Evolutionary conservation across 2,888 invertebrate genomes (phyloP), one percentile per base, ranked within the genome.

Genomic region (Troides helena): DNA sequence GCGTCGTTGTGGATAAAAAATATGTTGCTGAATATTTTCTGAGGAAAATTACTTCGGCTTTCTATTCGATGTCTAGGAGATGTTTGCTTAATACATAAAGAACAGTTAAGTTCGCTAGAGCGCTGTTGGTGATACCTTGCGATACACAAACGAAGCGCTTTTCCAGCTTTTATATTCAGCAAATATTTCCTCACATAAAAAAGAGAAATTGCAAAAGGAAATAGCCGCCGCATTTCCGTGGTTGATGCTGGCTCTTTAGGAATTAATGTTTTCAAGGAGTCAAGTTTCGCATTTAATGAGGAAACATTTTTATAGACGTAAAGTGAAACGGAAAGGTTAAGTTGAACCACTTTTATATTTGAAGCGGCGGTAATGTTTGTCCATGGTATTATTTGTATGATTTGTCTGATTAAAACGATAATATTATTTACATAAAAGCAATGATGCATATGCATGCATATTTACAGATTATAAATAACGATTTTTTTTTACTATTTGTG

Each of bases 121-220:
- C 53, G 30, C 61, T 43, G 60, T 25, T 56, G 46, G n/a, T 30
- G 57, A 46, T 69, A 56, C 62, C 62, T 43, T n/a, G 62, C 43
- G 43, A 65, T 57, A 65, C 62, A 30, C 65, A 53, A 61, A 21
- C 65, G 23, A 39, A 56, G 56, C 46, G 39, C 61, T 62, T 21
- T 64, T 43, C 43, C 62, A 25, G 53, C 58, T 58, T n/a, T 50
- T 67, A 63, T 56, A 63, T 61, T 72, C 14, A 23, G 59, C 59
- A 65, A 69, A 65, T 46, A 46, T 65, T 65, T 62, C 21, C 56
- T 56, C 65, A 61, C 65, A 64, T 69, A 69, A 69, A 69, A 65
- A 61, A 56, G 60, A 2, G 60, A 65, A 65, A 65, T 61, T 4
- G 65, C 61, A 46, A 61, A 64, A 56, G 21, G 60, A 56, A 65